A percentile compares a stretch with the other conserved stretches of the same genome.
Conservation (phyloP, 1,140 invertebrate genomes). For the Drosophila equinoxialis region DNA sequence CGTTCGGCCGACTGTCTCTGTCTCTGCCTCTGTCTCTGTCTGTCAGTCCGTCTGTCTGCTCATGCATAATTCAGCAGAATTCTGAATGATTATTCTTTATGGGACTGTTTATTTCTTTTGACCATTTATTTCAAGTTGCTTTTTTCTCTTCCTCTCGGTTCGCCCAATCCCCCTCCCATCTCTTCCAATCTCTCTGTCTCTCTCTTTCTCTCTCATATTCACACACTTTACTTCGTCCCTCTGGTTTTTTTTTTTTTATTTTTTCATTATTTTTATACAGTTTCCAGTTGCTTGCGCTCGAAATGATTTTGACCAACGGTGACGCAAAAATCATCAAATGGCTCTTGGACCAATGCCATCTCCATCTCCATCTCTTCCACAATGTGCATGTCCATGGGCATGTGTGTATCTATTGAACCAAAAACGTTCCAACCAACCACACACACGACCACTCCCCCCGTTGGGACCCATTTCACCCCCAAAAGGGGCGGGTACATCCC, state of each 20-base stretch:
- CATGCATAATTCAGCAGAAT: slow-evolving; percentile 83
- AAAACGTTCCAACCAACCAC: slow-evolving; percentile 58
- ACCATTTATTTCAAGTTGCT: slow-evolving; percentile 83
- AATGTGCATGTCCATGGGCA: slow-evolving; percentile 30
- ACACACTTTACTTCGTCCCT: neutral
- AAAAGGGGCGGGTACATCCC: no score
- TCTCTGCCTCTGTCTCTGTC: slow-evolving; percentile 41
- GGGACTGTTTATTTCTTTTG: slow-evolving; percentile 83
- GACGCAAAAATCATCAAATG: slow-evolving; percentile 81
- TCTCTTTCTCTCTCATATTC: neutral
- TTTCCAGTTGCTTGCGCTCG: slow-evolving; percentile 80
- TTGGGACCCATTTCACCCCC: slow-evolving; percentile 3
- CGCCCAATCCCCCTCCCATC: neutral
- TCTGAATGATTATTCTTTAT: slow-evolving; percentile 83
- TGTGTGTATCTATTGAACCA: slow-evolving; percentile 74
- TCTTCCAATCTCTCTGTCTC: neutral
- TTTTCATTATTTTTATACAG: slow-evolving; percentile 81
- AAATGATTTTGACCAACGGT: slow-evolving; percentile 80
- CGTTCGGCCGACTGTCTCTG: slow-evolving; percentile 31
- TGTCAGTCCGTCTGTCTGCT: slow-evolving; percentile 43
- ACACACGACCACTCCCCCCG: slow-evolving; percentile 50
- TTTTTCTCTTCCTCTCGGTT: slow-evolving; percentile 37
- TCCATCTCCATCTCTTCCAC: slow-evolving; percentile 12
- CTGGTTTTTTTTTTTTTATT: slow-evolving; percentile 11
- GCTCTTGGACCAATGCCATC: slow-evolving; percentile 30